phyloP scores from a whole-genome alignment of 2,113 vertebrate species.

The Heterotis niloticus region DNA sequence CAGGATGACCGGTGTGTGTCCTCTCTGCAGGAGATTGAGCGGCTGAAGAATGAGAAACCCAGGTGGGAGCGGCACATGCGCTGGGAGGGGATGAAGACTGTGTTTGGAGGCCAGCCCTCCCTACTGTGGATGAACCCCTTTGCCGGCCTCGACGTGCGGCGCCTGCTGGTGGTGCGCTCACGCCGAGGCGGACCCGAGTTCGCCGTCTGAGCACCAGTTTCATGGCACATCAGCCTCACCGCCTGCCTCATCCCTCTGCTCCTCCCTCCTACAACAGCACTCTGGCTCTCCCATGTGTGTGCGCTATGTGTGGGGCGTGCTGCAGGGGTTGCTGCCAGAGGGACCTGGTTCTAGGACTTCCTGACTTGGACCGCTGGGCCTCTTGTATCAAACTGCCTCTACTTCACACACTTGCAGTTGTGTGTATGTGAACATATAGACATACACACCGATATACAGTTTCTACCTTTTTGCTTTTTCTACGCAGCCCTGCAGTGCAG shows the following conservation, averaged over 20 bases:
- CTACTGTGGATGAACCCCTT: constrained; percentile 96
- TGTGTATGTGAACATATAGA: too few relatives aligned
- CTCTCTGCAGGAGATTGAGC: constrained; percentile 82
- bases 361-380: too few relatives aligned
- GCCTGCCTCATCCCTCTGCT: not conserved
- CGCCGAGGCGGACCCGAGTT: constrained; percentile 84
- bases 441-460: too few relatives aligned
- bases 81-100: constrained; percentile 94
- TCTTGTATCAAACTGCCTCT: too few relatives aligned
- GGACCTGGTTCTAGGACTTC: not conserved
- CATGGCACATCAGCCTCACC: not conserved
- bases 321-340: too few relatives aligned
- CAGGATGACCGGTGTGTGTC: not conserved
- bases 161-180: constrained; percentile 61
- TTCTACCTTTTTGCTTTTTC: too few relatives aligned
- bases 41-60: constrained; percentile 95
- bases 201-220: constrained; percentile 71
- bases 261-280: not conserved
- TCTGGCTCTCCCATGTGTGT: too few relatives aligned
- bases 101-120: constrained; percentile 89
- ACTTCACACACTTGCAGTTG: too few relatives aligned
- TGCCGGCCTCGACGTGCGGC: constrained; percentile 78
- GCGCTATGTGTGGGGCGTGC: too few relatives aligned
- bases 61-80: constrained; percentile 89
- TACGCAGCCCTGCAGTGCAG: too few relatives aligned